These are phyloP conservation scores for Bungarus multicinctus DNA, from an alignment of 2,113 vertebrate genomes.

Conservation along the genomic window DNA sequence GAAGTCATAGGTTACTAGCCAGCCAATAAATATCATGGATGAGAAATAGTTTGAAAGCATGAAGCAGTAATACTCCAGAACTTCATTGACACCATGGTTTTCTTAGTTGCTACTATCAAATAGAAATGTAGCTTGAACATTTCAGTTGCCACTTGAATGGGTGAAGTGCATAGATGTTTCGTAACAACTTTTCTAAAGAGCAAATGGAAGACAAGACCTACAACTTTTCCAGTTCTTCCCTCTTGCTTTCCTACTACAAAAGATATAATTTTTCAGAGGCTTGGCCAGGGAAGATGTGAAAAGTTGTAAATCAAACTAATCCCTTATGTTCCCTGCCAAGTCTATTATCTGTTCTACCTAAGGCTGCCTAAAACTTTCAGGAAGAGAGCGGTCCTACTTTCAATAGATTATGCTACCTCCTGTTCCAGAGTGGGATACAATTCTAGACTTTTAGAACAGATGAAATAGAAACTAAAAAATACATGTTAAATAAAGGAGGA, in stretches of 20 bases:
- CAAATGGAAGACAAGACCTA: neutral
- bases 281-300: neutral
- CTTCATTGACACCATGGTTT: neutral
- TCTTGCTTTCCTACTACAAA: too few species aligned
- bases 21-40: neutral
- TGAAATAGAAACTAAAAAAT: too few species aligned
- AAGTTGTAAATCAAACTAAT: neutral
- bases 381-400: neutral
- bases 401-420: neutral
- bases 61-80: neutral
- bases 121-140: neutral
- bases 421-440: neutral
- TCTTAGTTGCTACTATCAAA: neutral
- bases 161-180: neutral
- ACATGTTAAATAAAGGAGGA: neutral
- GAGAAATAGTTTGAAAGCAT: neutral
- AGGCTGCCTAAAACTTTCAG: neutral
- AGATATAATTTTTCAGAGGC: too few species aligned
- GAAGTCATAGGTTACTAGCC: neutral
- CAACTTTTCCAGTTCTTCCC: neutral
- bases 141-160: neutral
- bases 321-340: neutral
- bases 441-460: too few species aligned
- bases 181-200: neutral
- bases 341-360: neutral